These are phyloP conservation scores for Mungos mungo DNA, from an alignment of 2,113 vertebrate genomes.

Conservation along the genomic window DNA sequence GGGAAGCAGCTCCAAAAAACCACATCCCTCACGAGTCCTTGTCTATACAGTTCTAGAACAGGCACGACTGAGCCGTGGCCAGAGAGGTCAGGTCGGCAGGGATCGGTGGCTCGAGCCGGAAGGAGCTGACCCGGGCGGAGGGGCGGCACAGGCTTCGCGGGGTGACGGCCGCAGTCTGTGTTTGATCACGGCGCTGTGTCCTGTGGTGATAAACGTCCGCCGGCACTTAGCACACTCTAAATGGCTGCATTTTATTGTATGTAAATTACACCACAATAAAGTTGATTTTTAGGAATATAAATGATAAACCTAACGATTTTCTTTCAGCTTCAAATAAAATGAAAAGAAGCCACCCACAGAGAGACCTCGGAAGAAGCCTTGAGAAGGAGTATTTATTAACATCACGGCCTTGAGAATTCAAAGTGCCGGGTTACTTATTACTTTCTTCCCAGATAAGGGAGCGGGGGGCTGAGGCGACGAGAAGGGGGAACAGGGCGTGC, in stretches of 20 bases:
- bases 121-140: accelerated
- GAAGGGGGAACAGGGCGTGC: neutral
- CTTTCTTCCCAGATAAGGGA: neutral
- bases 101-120: accelerated
- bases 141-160: accelerated
- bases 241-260: neutral
- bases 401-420: neutral
- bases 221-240: accelerated
- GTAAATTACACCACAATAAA: neutral
- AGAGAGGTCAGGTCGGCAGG: accelerated
- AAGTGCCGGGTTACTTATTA: neutral
- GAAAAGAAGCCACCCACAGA: neutral
- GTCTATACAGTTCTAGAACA: accelerated
- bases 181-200: accelerated
- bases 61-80: accelerated
- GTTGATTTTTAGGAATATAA: neutral
- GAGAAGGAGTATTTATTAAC: neutral
- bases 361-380: neutral
- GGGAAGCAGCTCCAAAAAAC: neutral
- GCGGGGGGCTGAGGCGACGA: neutral
- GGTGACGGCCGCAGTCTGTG: accelerated
- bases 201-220: accelerated
- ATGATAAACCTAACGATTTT: neutral
- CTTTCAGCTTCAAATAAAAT: neutral
- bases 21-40: accelerated